These are phyloP conservation scores for Sphaerophoria taeniata DNA, from an alignment of 2,888 invertebrate genomes.

Conservation along the genomic window DNA sequence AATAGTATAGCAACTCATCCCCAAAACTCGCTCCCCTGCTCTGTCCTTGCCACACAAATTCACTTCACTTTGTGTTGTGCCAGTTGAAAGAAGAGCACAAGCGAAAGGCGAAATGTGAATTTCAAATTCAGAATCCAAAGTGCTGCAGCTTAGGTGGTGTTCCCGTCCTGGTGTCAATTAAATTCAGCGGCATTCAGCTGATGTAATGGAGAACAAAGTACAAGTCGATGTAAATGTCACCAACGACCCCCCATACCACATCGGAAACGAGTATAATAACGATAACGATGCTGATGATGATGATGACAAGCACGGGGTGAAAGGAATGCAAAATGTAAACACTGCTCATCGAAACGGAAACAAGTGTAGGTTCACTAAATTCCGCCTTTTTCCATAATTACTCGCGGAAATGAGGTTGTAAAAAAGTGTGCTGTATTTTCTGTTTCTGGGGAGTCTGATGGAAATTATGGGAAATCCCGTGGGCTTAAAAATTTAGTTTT, in stretches of 20 bases:
- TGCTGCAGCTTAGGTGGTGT: constrained; percentile 39
- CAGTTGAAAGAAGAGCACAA: constrained; percentile 23
- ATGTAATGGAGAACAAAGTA: constrained; percentile 33
- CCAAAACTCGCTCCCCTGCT: not conserved
- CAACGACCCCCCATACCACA: not conserved
- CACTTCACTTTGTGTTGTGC: constrained; percentile 28
- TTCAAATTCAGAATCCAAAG: constrained; percentile 61
- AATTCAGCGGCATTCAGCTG: constrained; percentile 56
- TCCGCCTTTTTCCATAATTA: constrained; percentile 68
- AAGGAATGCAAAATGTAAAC: constrained; percentile 63
- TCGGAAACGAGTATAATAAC: not conserved
- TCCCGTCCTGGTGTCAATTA: no score
- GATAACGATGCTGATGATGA: constrained; percentile 16
- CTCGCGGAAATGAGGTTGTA: constrained; percentile 70
- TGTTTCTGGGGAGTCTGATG: constrained; percentile 30
- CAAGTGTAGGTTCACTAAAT: constrained; percentile 55
- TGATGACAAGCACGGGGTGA: constrained; percentile 27
- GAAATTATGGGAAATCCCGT: constrained; percentile 23
- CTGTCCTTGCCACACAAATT: not conserved
- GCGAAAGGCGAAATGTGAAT: constrained; percentile 25
- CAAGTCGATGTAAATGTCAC: constrained; percentile 29
- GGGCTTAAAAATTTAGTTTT: not conserved
- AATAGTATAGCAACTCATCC: not conserved
- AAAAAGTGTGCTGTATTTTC: constrained; percentile 60
- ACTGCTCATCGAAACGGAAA: constrained; percentile 63